A percentile compares a stretch with the other conserved stretches of the same genome.
Evolutionary conservation across 2,113 vertebrate genomes (phyloP).

Genomic region (Atrichornis clamosus): DNA sequence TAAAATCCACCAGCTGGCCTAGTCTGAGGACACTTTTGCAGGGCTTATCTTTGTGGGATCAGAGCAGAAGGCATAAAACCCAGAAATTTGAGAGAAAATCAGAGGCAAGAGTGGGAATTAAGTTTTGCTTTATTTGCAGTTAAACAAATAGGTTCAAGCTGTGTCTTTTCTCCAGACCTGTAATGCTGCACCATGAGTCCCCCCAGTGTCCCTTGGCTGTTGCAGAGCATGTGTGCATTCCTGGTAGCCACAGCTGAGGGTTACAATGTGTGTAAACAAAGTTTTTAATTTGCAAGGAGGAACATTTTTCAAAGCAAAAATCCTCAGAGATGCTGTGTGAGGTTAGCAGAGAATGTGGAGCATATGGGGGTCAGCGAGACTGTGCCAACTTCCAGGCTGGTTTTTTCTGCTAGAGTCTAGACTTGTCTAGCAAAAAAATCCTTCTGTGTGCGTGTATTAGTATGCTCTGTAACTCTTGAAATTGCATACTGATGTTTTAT

Average conservation of each 20-base stretch:
- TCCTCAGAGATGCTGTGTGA: background rate
- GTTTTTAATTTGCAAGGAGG: background rate
- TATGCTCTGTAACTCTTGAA: background rate
- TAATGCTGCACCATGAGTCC: background rate
- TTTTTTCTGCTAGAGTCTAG: background rate
- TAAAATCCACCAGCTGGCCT: background rate
- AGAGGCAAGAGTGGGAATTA: background rate
- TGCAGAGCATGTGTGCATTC: accelerated
- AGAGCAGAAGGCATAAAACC: background rate
- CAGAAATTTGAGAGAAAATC: background rate
- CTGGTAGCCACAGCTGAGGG: background rate
- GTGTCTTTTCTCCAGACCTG: background rate
- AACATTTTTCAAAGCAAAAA: background rate
- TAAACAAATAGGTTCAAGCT: background rate
- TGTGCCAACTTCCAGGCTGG: background rate
- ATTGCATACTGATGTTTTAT: background rate
- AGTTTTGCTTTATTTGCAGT: background rate
- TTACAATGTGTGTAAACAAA: background rate
- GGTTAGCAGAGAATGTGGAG: background rate
- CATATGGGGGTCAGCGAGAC: background rate
- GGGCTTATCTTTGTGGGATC: background rate
- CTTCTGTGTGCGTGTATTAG: background rate
- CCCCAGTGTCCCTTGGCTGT: background rate
- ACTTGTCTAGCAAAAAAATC: background rate
- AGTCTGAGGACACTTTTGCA: background rate